Evolutionary conservation across 1,140 invertebrate genomes (phyloP), one percentile per base, ranked within the genome.

Genomic region (Drosophila oshimai): DNA sequence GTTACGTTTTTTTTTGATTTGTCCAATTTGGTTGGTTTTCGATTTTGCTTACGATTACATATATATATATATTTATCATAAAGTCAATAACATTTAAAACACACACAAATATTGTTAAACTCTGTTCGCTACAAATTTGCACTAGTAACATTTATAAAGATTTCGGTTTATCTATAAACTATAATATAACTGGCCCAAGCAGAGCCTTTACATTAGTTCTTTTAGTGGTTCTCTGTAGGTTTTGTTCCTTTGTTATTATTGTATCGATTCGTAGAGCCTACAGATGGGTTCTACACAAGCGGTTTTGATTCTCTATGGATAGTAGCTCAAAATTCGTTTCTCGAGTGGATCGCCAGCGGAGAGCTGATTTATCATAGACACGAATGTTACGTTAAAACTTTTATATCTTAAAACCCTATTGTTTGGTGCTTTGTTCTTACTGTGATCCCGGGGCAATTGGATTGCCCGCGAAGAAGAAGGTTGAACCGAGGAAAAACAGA

Each of bases 361-460:
- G 39, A 51, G 31, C 13, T 10, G 13, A 49, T 28, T 47, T 72
- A 45, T 46, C 18, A 61, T 60, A 72, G 50, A 78, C 67, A 77
- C 67, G 46, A 49, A 64, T 17, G 46, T 62, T 72, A 81, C 57
- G 64, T 74, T 72, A 72, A 86, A 84, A 71, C 37, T 44, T 49
- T 26, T 12, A 44, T 67, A 64, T 71, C 83, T 88, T 88, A 88
- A 62, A 70, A 58, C 53, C 74, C 80, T 89, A 89, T 87, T 89
- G 86, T 89, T 89, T 90, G 89, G 89, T 90, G 89, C 89, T 90
- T 90, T 90, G 80, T 79, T 90, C 89, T 90, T 90, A 90, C 89
- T 81, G 76, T 90, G 83, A 83, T 79, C 54, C 26, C 39, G 22
- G 53, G 73, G 70, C 86, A 88, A 88, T 88, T 89, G 45, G 42